These are phyloP conservation scores for Dromaius novaehollandiae DNA, from an alignment of 2,113 vertebrate genomes.

Conservation along the genomic window DNA sequence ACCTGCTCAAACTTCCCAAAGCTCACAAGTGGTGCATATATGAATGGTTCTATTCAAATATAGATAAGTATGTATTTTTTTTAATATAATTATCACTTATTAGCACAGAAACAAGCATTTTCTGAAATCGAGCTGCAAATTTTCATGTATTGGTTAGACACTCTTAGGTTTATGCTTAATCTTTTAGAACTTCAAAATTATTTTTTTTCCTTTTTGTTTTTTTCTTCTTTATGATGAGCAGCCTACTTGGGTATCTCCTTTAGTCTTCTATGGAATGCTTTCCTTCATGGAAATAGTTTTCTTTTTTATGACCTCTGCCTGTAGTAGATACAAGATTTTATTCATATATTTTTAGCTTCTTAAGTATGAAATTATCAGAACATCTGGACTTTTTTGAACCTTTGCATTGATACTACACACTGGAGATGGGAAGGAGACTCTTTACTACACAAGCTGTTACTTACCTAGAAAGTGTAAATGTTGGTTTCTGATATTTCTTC, in stretches of 20 bases:
- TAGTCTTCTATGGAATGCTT: neutral
- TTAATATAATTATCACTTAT: neutral
- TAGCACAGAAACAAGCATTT: neutral
- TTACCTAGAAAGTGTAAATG: neutral
- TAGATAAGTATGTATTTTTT: conserved; percentile 89
- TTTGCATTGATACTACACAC: neutral
- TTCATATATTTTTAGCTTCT: neutral
- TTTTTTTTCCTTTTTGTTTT: neutral
- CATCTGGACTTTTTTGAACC: neutral
- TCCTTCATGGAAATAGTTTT: neutral
- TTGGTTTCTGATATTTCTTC: neutral
- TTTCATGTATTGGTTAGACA: neutral
- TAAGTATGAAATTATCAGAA: neutral
- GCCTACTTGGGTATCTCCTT: neutral
- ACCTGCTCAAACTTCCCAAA: conserved; percentile 97
- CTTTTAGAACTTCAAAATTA: neutral
- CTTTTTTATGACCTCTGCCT: neutral
- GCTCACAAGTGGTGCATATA: conserved; percentile 99
- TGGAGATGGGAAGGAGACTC: neutral
- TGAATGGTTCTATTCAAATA: conserved; percentile 99
- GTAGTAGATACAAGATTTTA: neutral
- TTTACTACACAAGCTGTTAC: neutral
- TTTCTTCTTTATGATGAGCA: neutral
- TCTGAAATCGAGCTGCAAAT: neutral
- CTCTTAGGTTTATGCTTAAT: neutral